Evolutionary conservation across 1,140 invertebrate species (phyloP), one percentile per base, ranked within the genome.

Genomic region (Ooceraea biroi): DNA sequence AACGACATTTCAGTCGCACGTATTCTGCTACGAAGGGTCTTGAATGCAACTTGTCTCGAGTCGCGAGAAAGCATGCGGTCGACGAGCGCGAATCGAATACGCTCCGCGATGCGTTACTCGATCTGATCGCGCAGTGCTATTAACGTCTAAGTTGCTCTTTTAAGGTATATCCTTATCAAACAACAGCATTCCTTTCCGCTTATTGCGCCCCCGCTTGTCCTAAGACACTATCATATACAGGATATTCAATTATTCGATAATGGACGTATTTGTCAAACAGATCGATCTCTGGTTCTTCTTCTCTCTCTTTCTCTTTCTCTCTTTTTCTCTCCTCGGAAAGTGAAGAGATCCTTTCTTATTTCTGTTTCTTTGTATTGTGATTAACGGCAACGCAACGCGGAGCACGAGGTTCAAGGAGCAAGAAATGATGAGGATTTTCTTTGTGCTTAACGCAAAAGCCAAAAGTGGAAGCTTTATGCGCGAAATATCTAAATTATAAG

Each of bases 11-110:
- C 44, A 44, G 19, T 50, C 41, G 36, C 63, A 36, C 41, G 76
- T 69, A 46, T 57, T 30, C 12, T 69, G 30, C 25, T 80, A 80
- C 5, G 14, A 68, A 44, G 19, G 22, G 7, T 36, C 68, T n/a
- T 63, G 63, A 57, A 30, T 25, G 76, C 76, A 80, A 80, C 50
- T 58, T 58, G 25, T 50, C 65, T 58, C 36, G 65, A 71, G n/a
- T 71, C 41, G 22, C 76, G 25, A 80, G 50, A 25, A 46, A 52
- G 69, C 57, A 46, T 71, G 57, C 76, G 36, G 76, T 36, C 50
- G 52, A 80, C 76, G 65, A 80, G 50, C 36, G 19, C 65, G 52
- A 78, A 44, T 78, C 63, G 63, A 22, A 71, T n/a, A 55, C 60
- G 22, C 25, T 55, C n/a, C 52, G 25, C 22, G 41, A 46, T 22